Conservation (phyloP, 2,888 invertebrate genomes). For the Agrotis ipsilon region DNA sequence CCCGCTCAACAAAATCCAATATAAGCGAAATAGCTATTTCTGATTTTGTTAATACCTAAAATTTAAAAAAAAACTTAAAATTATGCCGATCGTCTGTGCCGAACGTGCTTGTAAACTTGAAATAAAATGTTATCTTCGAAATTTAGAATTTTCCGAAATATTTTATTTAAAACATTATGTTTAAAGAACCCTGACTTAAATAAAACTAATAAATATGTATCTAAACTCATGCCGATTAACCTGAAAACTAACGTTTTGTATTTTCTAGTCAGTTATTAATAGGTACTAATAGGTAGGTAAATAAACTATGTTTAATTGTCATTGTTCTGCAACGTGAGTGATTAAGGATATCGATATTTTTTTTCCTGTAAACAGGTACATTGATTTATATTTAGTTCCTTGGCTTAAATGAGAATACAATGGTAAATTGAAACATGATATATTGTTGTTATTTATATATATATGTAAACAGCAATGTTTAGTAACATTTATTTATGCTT, state of each 20-base stretch:
- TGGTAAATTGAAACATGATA: background rate
- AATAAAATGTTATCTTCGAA: conserved; percentile 14
- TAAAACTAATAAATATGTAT: conserved; percentile 5
- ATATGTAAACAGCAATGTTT: no score
- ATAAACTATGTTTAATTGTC: conserved; percentile 28
- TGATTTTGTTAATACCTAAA: no score
- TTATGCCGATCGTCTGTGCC: no score
- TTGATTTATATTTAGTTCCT: conserved; percentile 8
- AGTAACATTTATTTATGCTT: no score
- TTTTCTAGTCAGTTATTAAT: conserved; percentile 26
- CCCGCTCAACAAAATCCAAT: no score
- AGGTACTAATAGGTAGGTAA: conserved; percentile 22
- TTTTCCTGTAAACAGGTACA: conserved; percentile 40
- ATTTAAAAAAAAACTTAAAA: no score
- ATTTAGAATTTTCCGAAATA: conserved; percentile 1
- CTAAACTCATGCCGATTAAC: conserved; percentile 12
- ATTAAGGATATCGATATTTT: conserved; percentile 47
- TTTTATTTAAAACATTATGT: background rate
- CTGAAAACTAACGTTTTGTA: no score
- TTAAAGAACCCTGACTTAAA: background rate
- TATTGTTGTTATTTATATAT: background rate
- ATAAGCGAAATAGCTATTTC: no score
- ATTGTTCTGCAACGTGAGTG: conserved; percentile 46
- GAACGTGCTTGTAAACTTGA: no score
- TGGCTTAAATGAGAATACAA: background rate